These are phyloP conservation scores for Unio pictorum DNA, from an alignment of 2,888 invertebrate genomes.

Conservation along the genomic window DNA sequence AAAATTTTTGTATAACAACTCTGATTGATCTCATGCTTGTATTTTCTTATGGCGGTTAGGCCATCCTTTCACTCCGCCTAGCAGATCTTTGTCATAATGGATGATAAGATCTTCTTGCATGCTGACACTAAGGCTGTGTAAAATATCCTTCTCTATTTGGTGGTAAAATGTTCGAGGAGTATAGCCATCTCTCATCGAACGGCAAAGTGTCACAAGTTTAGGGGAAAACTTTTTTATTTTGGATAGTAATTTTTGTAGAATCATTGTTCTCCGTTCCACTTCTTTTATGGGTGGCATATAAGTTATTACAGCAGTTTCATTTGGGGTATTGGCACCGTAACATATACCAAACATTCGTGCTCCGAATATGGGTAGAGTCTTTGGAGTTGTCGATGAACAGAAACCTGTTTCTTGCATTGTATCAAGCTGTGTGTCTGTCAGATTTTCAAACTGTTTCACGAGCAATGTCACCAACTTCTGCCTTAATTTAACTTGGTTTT, in stretches of 20 bases:
- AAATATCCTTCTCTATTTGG: conserved; percentile 49
- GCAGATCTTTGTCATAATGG: conserved; percentile 53
- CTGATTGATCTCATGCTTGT: not conserved
- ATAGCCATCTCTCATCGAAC: conserved; percentile 66
- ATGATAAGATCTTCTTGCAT: conserved; percentile 29
- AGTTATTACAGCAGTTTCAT: conserved; percentile 36
- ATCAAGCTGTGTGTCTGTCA: conserved; percentile 40
- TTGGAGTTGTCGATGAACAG: conserved; percentile 49
- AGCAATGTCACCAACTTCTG: conserved; percentile 9
- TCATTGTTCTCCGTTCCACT: conserved; percentile 25
- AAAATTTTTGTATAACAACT: too few species aligned
- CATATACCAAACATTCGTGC: conserved; percentile 45
- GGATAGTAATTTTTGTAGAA: conserved; percentile 32
- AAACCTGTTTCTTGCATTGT: conserved; percentile 46
- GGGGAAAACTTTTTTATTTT: conserved; percentile 31
- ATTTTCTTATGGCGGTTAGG: conserved; percentile 18
- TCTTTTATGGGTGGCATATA: conserved; percentile 42
- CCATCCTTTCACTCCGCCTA: conserved; percentile 61
- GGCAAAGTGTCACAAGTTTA: conserved; percentile 50
- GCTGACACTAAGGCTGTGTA: conserved; percentile 30
- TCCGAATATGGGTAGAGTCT: conserved; percentile 21
- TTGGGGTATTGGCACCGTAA: conserved; percentile 49
- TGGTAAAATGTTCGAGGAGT: conserved; percentile 54
- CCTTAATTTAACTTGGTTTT: not conserved
- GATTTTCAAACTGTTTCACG: conserved; percentile 20